Evolutionary conservation across 1,140 invertebrate genomes (phyloP), one percentile per base, ranked within the genome.

Genomic region (Lordiphosa stackelbergi): DNA sequence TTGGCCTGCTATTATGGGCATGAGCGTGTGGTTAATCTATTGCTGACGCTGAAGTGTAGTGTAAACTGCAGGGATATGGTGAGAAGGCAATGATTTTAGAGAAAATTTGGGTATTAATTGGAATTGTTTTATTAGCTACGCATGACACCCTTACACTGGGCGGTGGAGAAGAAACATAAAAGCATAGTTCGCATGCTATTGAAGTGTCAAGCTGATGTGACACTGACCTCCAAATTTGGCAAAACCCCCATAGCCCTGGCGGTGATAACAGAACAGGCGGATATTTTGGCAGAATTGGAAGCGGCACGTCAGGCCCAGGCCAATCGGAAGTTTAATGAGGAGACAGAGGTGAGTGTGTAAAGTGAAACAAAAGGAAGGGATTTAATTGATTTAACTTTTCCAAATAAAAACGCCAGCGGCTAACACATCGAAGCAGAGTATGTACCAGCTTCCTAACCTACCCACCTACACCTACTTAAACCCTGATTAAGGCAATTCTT

Each of bases 101-200:
- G 3, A 19, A 3, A 19, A 7, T 36, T 35, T 37, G 22, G 22
- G 1, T 24, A 5, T 16, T 16, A 24, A 24, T 6, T 24, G 0
- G 5, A 24, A 1, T n/a, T 43, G 77, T 59, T 66, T 16, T 0
- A n/a, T 52, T 22, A 95, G 95, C 88, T 98, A 24, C 92, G 92
- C 84, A 98, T 97, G 96, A 97, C 96, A 19, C 95, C 96, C 24
- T 89, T 98, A 16, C 96, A 98, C 89, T 98, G 96, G 97, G 96
- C 96, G 7, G 94, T 94, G 43, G 95, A 97, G 88, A 92, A 93
- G 68, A 91, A 92, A n/a, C 93, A 96, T 86, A 74, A 90, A 28
- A 90, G 91, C 42, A 92, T 93, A 37, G 93, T 94, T 28, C 89
- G 92, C 53, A 72, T 93, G 41, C 88, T 98, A 42, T 78, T 98